A percentile compares a stretch with the other conserved stretches of the same genome.
These are phyloP conservation scores for Paedocypris micromegethes DNA, from an alignment of 2,797 vertebrate species.

Conservation along the genomic window DNA sequence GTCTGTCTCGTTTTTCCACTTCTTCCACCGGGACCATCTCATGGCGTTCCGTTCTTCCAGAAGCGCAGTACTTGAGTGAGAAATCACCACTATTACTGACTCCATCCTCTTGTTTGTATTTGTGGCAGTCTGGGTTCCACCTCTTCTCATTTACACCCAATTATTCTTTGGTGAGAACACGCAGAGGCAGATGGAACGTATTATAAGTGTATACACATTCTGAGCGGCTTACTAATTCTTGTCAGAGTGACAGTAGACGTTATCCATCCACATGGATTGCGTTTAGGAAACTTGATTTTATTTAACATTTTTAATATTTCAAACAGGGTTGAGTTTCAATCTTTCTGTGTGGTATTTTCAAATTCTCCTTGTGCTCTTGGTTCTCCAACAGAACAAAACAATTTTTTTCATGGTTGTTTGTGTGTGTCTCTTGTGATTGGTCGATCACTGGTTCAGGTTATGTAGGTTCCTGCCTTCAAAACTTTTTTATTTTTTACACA, in stretches of 20 bases:
- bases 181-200: constrained; percentile 52
- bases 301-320: constrained; percentile 37
- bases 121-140: constrained; percentile 40
- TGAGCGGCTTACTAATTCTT: constrained; percentile 45
- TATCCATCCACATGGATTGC: constrained; percentile 49
- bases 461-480: no score
- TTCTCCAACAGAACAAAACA: no score
- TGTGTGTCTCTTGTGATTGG: no score
- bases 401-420: no score
- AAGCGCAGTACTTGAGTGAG: constrained; percentile 31
- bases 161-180: constrained; percentile 51
- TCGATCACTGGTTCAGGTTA: no score
- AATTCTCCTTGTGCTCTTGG: no score
- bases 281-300: constrained; percentile 50
- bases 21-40: constrained; percentile 38
- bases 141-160: constrained; percentile 46
- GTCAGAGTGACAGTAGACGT: constrained; percentile 47
- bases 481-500: no score
- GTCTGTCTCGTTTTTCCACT: constrained; percentile 43
- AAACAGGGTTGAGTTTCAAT: constrained; percentile 26
- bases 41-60: constrained; percentile 5
- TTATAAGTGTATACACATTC: constrained; percentile 46
- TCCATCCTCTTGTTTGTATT: constrained; percentile 41
- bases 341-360: no score
- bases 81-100: constrained; percentile 2